Evolutionary conservation across 2,888 invertebrate genomes (phyloP).

Genomic region (Griposia aprilina): DNA sequence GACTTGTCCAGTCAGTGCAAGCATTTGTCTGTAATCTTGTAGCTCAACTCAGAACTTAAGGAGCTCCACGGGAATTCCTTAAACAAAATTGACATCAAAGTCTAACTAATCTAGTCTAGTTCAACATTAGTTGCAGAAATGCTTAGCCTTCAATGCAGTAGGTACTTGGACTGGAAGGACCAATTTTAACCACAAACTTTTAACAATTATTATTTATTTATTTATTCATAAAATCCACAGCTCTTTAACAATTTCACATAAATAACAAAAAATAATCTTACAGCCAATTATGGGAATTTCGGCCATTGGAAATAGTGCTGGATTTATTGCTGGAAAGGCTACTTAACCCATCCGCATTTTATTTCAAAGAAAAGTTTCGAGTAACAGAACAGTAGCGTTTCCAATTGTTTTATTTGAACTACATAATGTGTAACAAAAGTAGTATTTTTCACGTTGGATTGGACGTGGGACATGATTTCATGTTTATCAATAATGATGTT

Average conservation of each 20-base stretch:
- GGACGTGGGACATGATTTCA: neutral
- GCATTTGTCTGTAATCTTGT: too few species aligned
- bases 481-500: neutral
- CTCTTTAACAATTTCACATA: too few species aligned
- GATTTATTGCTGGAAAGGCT: neutral
- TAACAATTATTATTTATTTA: too few species aligned
- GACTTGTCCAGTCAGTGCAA: too few species aligned
- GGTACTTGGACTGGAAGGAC: neutral
- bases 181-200: constrained; percentile 3
- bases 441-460: neutral
- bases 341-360: neutral
- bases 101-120: too few species aligned
- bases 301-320: too few species aligned
- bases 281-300: too few species aligned
- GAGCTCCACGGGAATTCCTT: neutral
- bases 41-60: too few species aligned
- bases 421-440: neutral
- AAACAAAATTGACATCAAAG: neutral
- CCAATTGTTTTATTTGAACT: neutral
- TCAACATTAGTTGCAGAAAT: neutral
- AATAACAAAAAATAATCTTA: too few species aligned
- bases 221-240: too few species aligned
- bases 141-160: neutral
- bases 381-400: neutral
- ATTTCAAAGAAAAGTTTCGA: constrained; percentile 24